A percentile compares a stretch with the other conserved stretches of the same genome.
Conservation (phyloP, 2,797 vertebrate species). For the Zenarchopterus dispar region DNA sequence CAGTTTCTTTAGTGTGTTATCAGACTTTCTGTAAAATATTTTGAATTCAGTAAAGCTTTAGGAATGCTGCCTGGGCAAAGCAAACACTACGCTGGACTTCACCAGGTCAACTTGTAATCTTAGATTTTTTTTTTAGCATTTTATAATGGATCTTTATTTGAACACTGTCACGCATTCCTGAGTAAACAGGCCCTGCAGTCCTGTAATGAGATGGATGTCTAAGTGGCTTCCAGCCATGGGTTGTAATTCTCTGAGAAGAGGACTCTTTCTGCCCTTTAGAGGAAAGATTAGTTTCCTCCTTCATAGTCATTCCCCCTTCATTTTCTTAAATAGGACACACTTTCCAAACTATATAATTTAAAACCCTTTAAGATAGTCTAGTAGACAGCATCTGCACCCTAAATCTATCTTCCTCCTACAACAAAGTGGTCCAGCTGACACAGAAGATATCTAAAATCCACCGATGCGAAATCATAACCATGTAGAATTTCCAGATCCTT, state of each 20-base stretch:
- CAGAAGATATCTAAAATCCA: slow-evolving; percentile 11
- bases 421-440: slow-evolving; percentile 17
- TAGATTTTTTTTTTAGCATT: slow-evolving; percentile 2
- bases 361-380: slow-evolving; percentile 1
- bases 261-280: slow-evolving; percentile 24
- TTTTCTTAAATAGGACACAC: slow-evolving; percentile 28
- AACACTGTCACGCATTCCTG: slow-evolving; percentile 35
- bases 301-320: not conserved
- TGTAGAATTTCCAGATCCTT: slow-evolving; percentile 9
- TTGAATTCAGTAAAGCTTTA: too few species aligned
- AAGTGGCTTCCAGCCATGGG: slow-evolving; percentile 49
- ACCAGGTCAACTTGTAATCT: not conserved
- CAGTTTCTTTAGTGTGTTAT: too few species aligned
- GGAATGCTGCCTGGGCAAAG: too few species aligned
- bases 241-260: slow-evolving; percentile 32
- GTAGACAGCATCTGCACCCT: slow-evolving; percentile 2
- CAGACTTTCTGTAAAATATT: too few species aligned
- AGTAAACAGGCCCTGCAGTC: slow-evolving; percentile 35
- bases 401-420: slow-evolving; percentile 1
- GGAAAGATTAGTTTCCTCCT: slow-evolving; percentile 13
- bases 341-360: slow-evolving; percentile 27
- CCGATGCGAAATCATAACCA: slow-evolving; percentile 24
- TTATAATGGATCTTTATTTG: slow-evolving; percentile 37
- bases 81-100: too few species aligned
- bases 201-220: slow-evolving; percentile 45